These are phyloP conservation scores for Bombyx mori DNA, from an alignment of 1,140 invertebrate genomes.

Conservation along the genomic window ASM3026992v2 NC_085107.1:7021001-7021500, in stretches of 20 bases:
- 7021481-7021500: too few relatives aligned
- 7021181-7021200: slow-evolving; percentile 63
- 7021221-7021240: slow-evolving; percentile 33
- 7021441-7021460: too few relatives aligned
- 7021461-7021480: too few relatives aligned
- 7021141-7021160: slow-evolving; percentile 64
- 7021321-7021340: too few relatives aligned
- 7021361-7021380: too few relatives aligned
- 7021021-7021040: slow-evolving; percentile 5
- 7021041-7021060: slow-evolving; percentile 12
- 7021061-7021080: slow-evolving; percentile 36
- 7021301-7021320: too few relatives aligned
- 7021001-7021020: slow-evolving; percentile 1
- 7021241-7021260: slow-evolving; percentile 23
- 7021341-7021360: too few relatives aligned
- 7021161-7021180: slow-evolving; percentile 55
- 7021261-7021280: too few relatives aligned
- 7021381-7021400: too few relatives aligned
- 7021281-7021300: too few relatives aligned
- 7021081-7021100: slow-evolving; percentile 49
- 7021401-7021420: too few relatives aligned
- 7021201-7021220: slow-evolving; percentile 55
- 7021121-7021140: slow-evolving; percentile 61
- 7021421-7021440: too few relatives aligned
- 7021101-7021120: slow-evolving; percentile 52